Evolutionary conservation across 2,888 invertebrate genomes (phyloP), one percentile per base, ranked within the genome.

Genomic region (Caenorhabditis sinica): DNA sequence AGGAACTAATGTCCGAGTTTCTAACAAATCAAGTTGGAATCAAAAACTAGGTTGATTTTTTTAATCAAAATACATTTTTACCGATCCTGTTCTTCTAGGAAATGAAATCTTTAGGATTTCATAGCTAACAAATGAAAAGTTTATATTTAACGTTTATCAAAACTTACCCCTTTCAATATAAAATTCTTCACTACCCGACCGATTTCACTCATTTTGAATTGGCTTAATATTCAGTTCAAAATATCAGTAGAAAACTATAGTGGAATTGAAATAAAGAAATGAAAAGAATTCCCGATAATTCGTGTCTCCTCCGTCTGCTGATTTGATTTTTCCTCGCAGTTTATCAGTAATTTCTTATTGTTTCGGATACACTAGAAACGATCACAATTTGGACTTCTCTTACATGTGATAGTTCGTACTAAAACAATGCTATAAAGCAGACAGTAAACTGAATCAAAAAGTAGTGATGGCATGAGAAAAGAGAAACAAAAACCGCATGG

Each of bases 131-230:
- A 45, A 15, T 40, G 20, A 6, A 17, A 58, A 43, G 60, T 40
- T 4, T 40, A 40, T 13, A 40, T 40, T 13, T 13, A 9, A 40
- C 13, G 40, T 40, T 40, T n/a, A n/a, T 49, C 13, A 74, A 53
- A 53, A 69, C 76, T 69, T 36, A 76, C 76, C 49, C 76, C 76
- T 51, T 69, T 76, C 33, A 76, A 25, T 13, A 76, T 76, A n/a
- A 76, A 76, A 76, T 49, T 58, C 45, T 60, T 45, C 33, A 76
- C n/a, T 30, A n/a, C 33, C 36, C 56, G 6, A 60, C 51, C 56
- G n/a, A 66, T 53, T 40, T 53, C 60, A 11, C 2, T 28, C 53
- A 65, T 74, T 74, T 36, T 58, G n/a, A 60, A 20, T 17, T 6
- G n/a, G 36, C 5, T 61, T 61, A n/a, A n/a, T n/a, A n/a, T 63